Evolutionary conservation across 1,140 invertebrate species (phyloP), one percentile per base, ranked within the genome.

Genomic region (Onthophagus taurus): DNA sequence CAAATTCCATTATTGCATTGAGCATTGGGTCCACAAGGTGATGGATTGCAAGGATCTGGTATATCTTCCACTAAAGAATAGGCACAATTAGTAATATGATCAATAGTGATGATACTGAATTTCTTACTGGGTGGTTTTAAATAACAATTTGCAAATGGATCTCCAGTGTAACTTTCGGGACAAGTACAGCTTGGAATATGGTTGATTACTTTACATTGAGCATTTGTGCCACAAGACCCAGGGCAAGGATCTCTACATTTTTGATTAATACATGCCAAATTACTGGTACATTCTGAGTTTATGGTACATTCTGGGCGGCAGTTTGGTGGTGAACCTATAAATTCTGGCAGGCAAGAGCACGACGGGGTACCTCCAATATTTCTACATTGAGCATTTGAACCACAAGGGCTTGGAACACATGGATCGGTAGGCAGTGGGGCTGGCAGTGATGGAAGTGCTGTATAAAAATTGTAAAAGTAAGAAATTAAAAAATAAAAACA

Each of bases 331-430:
- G 72, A 69, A 49, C 83, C 83, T 23, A 80, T 67, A 49, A 79
- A 85, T 47, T 76, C 76, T 26, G 69, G 57, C 13, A 75, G 45
- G 61, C 82, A 85, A 21, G 80, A 75, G 55, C 82, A 86, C 18
- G 74, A 77, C 16, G 58, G 72, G 39, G 76, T 72, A 14, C 74
- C 71, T 31, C 74, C 75, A 13, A 80, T 70, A 42, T 80, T 75
- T 9, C 75, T 71, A 56, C 87, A 91, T 31, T 80, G 72, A 2
- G 85, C 76, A 60, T 89, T 85, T 0, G 81, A 75, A 2, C 88
- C 88, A 64, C 88, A 92, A 1, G 83, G 85, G 38, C 81, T 83
- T 16, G 83, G 81, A 31, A 80, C 51, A 53, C 85, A 89, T 13
- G 83, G 83, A 60, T 85, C 29, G 4, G 21, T 6, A 6, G 29